Base-by-base conservation (phyloP, 1,140 invertebrate genomes). In the Conus betulinus region DNA sequence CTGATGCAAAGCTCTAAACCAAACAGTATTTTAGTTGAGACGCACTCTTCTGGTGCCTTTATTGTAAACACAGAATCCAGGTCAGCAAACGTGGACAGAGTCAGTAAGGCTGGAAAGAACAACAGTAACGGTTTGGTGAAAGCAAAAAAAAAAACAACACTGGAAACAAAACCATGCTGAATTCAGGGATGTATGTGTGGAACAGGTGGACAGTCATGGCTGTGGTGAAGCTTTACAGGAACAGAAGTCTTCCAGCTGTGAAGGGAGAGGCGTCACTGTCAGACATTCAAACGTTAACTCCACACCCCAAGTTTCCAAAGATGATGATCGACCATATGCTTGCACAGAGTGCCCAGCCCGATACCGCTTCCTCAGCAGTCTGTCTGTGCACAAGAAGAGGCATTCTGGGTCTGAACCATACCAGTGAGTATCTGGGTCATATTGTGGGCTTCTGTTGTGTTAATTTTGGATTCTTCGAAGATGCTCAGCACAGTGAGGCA, bases 311-410 rank as follows among this genome's bases (percentile, higher is more conserved):
- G n/a, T 27, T 3, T 20, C 6, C 83, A 25, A 60, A 39, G 63
- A 63, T n/a, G 83, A 84, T 17, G 63, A 74, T 52, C 84, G 84
- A n/a, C 85, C 85, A 0, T 57, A 78, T 52, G 71, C 51, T 6
- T 87, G 85, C 71, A 20, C 85, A 11, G 71, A 78, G 27, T 87
- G 85, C 71, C 51, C 39, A 0, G 71, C 71, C 4, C 39, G 85
- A 6, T 87, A 74, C 25, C 71, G 85, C 71, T 74, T 74, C 71
- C 39, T 78, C 7, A 87, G 85, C 85, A 87, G 85, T 57, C 53
- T 87, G 17, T 87, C 85, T 6, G 53, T 78, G 17, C 85, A 87
- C 53, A 74, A 78, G 71, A 74, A 74, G 51, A 78, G 74, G 25
- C 85, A 87, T 60, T 25, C 20, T 78, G 85, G 85, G 10, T 25